Percentiles rank a stretch among this genome's conserved stretches.
Evolutionary conservation across 2,797 vertebrate genomes (phyloP).

Genomic region (Odontamblyopus lacepedii): DNA sequence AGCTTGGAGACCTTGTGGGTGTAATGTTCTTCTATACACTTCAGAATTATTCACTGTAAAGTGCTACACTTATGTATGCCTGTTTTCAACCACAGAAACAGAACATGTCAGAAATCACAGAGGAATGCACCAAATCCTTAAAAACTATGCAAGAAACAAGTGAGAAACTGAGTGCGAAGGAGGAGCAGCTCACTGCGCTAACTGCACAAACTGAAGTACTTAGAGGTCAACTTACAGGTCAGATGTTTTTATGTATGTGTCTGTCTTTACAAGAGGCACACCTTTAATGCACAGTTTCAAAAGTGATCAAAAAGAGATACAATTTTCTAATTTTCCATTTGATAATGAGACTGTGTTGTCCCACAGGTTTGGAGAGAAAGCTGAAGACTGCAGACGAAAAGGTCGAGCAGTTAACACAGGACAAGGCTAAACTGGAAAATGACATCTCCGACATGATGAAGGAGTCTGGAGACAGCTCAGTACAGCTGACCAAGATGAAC

Average conservation of each 20-base stretch:
- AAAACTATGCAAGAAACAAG: constrained; percentile 89
- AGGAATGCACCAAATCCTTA: constrained; percentile 80
- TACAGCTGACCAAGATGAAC: constrained; percentile 91
- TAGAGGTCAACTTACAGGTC: constrained; percentile 83
- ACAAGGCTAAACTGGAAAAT: constrained; percentile 89
- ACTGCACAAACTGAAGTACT: constrained; percentile 83
- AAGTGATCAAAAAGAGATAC: background rate
- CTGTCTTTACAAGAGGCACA: background rate
- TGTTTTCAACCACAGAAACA: constrained; percentile 81
- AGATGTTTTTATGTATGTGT: constrained; percentile 21
- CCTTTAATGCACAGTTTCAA: background rate
- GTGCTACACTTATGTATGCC: background rate
- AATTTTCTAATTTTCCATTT: background rate
- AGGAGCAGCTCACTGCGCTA: constrained; percentile 82
- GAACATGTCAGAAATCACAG: constrained; percentile 77
- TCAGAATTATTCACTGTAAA: background rate
- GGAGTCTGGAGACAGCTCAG: constrained; percentile 92
- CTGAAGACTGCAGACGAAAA: constrained; percentile 85
- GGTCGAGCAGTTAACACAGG: constrained; percentile 82
- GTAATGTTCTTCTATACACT: background rate
- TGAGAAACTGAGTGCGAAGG: constrained; percentile 84
- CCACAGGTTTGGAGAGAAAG: constrained; percentile 85
- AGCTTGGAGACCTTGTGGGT: constrained; percentile 87
- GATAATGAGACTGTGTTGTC: constrained; percentile 6
- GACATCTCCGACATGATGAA: constrained; percentile 92